Percentiles rank a stretch among this genome's conserved stretches.
Conservation (phyloP, 2,113 vertebrate genomes). For the Oreocharis arfaki region DNA sequence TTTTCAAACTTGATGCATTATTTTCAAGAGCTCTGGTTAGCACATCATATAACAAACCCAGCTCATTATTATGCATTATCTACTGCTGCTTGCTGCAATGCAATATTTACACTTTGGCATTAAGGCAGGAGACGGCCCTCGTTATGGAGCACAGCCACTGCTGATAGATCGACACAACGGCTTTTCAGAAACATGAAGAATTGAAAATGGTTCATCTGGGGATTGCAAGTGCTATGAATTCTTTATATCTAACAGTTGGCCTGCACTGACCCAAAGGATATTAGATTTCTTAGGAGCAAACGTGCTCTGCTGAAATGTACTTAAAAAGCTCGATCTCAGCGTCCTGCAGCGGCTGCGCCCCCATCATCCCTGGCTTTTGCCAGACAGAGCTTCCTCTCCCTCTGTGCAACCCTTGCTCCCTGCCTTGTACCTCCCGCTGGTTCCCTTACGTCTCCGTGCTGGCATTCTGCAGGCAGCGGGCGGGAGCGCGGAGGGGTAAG, state of each 20-base stretch:
- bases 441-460: rapidly evolving
- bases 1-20: background rate
- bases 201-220: slow-evolving; percentile 63
- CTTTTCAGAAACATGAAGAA: slow-evolving; percentile 58
- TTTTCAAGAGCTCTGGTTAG: slow-evolving; percentile 25
- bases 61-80: slow-evolving; percentile 61
- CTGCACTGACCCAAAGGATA: slow-evolving; percentile 69
- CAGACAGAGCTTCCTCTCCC: slow-evolving; percentile 19
- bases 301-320: slow-evolving; percentile 29
- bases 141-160: slow-evolving; percentile 22
- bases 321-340: background rate
- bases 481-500: background rate
- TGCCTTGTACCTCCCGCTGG: background rate
- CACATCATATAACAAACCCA: slow-evolving; percentile 23
- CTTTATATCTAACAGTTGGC: slow-evolving; percentile 69
- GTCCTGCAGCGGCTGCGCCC: background rate
- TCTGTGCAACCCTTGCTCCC: slow-evolving; percentile 29
- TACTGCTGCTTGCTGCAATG: slow-evolving; percentile 49
- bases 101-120: slow-evolving; percentile 66
- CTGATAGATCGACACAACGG: slow-evolving; percentile 29
- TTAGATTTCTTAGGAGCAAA: slow-evolving; percentile 68
- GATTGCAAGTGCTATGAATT: slow-evolving; percentile 63
- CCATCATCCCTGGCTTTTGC: background rate
- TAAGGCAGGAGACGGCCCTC: slow-evolving; percentile 47
- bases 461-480: background rate